A percentile compares a stretch with the other conserved stretches of the same genome.
These are phyloP conservation scores for Corythornis cristatus DNA, from an alignment of 2,113 vertebrate species.

Conservation along the genomic window DNA sequence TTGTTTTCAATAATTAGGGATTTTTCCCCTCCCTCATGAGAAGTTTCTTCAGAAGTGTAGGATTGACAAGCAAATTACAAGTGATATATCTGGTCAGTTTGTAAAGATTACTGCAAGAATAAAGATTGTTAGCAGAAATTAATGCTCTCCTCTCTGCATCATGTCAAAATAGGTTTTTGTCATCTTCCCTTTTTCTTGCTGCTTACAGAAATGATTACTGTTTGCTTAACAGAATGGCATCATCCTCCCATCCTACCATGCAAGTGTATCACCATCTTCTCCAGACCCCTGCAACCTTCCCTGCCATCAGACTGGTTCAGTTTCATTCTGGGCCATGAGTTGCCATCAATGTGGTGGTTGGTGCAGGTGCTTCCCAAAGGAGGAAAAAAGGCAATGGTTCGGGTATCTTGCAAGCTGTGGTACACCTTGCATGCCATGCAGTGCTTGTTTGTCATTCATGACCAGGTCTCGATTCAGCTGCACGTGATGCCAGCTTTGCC, in stretches of 20 bases:
- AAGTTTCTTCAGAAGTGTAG: background rate
- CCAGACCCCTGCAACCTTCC: background rate
- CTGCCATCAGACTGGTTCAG: background rate
- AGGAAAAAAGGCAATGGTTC: background rate
- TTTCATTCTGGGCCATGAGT: background rate
- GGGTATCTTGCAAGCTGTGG: background rate
- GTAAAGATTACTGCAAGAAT: background rate
- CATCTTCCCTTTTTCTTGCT: background rate
- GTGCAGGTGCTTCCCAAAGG: background rate
- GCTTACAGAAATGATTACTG: background rate
- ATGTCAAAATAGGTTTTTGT: background rate
- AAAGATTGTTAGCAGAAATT: background rate
- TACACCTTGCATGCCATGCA: background rate
- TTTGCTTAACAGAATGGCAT: background rate
- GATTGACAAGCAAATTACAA: background rate
- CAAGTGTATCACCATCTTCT: background rate
- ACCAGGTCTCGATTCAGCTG: background rate
- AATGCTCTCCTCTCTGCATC: background rate
- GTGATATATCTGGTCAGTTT: background rate
- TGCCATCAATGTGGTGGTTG: accelerated
- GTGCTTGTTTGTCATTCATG: background rate
- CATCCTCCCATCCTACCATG: background rate
- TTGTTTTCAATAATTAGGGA: background rate
- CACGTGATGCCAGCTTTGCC: background rate
- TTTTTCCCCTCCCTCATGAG: background rate